Evolutionary conservation across 2,113 vertebrate species (phyloP), one percentile per base, ranked within the genome.

Genomic region (Gambusia affinis): DNA sequence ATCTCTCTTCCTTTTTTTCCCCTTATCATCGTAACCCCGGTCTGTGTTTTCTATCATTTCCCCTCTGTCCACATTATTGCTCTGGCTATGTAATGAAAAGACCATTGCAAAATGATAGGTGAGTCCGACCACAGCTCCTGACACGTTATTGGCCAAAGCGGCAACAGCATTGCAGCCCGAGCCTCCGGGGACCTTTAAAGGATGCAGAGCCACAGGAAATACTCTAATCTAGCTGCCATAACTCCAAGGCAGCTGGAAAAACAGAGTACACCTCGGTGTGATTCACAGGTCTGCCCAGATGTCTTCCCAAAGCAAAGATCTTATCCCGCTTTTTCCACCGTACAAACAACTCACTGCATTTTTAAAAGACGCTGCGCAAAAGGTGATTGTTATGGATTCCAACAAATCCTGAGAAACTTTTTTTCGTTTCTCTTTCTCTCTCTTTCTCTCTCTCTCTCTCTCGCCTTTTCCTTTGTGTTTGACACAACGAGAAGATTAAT

Each of bases 61-160:
- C 17, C 44, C 2, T 75, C 31, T 57, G 61, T 22, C 66, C 64
- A 39, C 47, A 10, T 85, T 47, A 67, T 61, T 77, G 57, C 4
- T 28, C 47, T 17, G 28, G 73, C 69, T 47, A 44, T 12, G 27
- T 81, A 77, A 86, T 78, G 74, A 83, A 69, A 70, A 42, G 70
- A 81, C 64, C 79, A 57, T n/a, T 70, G 47, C 0, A 47, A 75
- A 64, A 67, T 70, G 78, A 86, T 65, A 57, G 72, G 75, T 68
- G 44, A 64, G 19, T 67, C 76, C 14, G 27, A 64, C 27, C 54
- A 8, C 28, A 28, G 72, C 61, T 72, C 69, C 75, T 68, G 76
- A 80, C 77, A n/a, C 35, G 76, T 78, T 79, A 35, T 70, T 80
- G 87, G 75, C 69, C 69, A 19, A 70, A 87, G 76, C 74, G 72